These are phyloP conservation scores for Himantopus leucocephalus DNA, from an alignment of 2,113 vertebrate species.

Conservation along the genomic window DNA sequence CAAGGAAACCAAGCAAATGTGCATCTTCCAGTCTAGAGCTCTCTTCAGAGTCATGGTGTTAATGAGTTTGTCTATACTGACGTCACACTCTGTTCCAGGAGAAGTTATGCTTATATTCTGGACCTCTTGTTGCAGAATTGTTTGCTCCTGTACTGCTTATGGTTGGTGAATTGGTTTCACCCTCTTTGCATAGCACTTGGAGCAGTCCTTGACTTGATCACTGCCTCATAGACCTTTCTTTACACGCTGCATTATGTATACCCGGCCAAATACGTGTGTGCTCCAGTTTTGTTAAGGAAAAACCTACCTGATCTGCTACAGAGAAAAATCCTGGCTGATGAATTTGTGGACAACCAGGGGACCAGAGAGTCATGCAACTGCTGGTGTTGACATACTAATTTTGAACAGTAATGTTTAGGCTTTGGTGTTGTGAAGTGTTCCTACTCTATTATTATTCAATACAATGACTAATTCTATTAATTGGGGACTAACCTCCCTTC, in stretches of 20 bases:
- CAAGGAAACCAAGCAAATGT: background rate
- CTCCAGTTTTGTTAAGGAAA: background rate
- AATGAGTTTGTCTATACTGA: background rate
- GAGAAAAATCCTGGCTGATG: background rate
- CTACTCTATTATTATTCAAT: background rate
- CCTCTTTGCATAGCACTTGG: background rate
- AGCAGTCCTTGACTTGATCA: background rate
- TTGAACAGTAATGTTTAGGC: background rate
- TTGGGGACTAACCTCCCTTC: background rate
- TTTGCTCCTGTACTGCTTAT: background rate
- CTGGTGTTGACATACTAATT: background rate
- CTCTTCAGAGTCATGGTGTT: background rate
- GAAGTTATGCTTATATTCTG: background rate
- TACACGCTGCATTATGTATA: background rate
- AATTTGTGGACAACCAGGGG: background rate
- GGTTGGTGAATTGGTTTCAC: background rate
- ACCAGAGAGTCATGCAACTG: background rate
- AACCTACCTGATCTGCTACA: background rate
- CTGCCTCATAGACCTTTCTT: background rate
- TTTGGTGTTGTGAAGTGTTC: background rate
- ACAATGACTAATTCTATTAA: background rate
- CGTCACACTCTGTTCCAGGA: background rate
- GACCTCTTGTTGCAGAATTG: background rate
- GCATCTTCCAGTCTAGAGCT: background rate
- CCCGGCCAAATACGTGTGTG: accelerated